A percentile compares a stretch with the other conserved stretches of the same genome.
Conservation (phyloP, 2,888 invertebrate species). For the Tachina lurida region DNA sequence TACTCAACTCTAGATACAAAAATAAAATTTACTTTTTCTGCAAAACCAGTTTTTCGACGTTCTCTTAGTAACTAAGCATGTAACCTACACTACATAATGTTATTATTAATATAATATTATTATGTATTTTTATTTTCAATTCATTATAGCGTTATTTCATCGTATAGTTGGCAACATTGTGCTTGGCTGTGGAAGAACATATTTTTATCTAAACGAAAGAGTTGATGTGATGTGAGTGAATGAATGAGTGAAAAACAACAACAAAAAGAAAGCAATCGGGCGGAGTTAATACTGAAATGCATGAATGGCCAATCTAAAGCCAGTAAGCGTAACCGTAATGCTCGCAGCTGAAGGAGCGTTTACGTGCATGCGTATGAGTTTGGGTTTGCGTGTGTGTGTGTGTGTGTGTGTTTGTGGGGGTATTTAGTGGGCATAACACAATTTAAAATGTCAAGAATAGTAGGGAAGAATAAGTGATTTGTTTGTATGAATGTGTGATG, state of each 20-base stretch:
- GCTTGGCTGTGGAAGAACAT: not conserved
- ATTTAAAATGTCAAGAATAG: constrained; percentile 79
- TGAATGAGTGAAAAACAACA: constrained; percentile 65
- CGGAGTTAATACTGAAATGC: constrained; percentile 82
- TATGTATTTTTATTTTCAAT: too few relatives aligned
- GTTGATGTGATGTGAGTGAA: constrained; percentile 62
- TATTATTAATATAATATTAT: too few relatives aligned
- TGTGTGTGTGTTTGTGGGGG: not conserved
- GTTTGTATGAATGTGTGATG: constrained; percentile 18
- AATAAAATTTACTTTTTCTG: too few relatives aligned
- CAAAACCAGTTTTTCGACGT: too few relatives aligned
- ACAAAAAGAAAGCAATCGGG: constrained; percentile 78
- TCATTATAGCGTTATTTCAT: not conserved
- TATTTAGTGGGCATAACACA: constrained; percentile 38
- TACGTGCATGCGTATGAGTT: not conserved
- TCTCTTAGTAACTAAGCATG: too few relatives aligned
- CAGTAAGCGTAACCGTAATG: constrained; percentile 82
- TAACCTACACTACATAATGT: too few relatives aligned
- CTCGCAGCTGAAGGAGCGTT: constrained; percentile 61
- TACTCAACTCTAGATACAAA: too few relatives aligned
- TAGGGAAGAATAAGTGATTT: constrained; percentile 19
- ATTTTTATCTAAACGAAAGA: constrained; percentile 24
- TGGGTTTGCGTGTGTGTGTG: constrained; percentile 39
- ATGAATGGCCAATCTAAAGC: constrained; percentile 83
- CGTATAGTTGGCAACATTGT: not conserved